Conservation (phyloP, 37 sponge, comb jelly and placozoan species). For the Beroe ovata region DNA sequence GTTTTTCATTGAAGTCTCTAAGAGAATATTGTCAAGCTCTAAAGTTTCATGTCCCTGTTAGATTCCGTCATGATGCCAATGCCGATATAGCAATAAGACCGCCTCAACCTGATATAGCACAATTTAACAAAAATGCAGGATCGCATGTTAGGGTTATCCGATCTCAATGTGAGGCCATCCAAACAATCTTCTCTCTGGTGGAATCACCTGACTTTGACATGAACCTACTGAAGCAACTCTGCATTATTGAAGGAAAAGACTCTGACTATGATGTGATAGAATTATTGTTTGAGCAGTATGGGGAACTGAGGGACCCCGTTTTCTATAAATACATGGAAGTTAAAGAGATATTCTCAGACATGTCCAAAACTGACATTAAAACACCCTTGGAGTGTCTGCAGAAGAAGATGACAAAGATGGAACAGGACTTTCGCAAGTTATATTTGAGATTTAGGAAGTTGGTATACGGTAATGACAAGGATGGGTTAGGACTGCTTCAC, state of each 20-base stretch:
- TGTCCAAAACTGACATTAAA: not conserved
- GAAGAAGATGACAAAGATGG: not conserved
- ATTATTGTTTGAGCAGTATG: not conserved
- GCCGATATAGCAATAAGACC: not conserved
- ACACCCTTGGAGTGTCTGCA: not conserved
- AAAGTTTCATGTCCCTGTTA: not conserved
- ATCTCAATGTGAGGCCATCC: not conserved
- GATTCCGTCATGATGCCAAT: not conserved
- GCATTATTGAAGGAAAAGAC: not conserved
- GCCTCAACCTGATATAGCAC: not conserved
- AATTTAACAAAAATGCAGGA: not conserved
- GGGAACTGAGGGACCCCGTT: not conserved
- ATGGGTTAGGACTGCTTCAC: too few relatives aligned
- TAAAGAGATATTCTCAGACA: slow-evolving; percentile 8
- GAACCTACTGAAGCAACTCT: not conserved
- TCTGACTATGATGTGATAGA: not conserved
- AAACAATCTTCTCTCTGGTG: not conserved
- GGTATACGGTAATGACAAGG: too few relatives aligned
- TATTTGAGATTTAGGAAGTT: too few relatives aligned
- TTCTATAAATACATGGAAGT: not conserved
- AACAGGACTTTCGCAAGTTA: not conserved
- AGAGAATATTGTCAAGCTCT: not conserved
- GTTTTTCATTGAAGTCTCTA: not conserved
- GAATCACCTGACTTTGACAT: not conserved
- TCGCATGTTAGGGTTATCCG: not conserved